Percentiles rank a stretch among this genome's conserved stretches.
phyloP scores from a whole-genome alignment of 92 coral and sea anemone genomes.

The Phenganax subtilis region DNA sequence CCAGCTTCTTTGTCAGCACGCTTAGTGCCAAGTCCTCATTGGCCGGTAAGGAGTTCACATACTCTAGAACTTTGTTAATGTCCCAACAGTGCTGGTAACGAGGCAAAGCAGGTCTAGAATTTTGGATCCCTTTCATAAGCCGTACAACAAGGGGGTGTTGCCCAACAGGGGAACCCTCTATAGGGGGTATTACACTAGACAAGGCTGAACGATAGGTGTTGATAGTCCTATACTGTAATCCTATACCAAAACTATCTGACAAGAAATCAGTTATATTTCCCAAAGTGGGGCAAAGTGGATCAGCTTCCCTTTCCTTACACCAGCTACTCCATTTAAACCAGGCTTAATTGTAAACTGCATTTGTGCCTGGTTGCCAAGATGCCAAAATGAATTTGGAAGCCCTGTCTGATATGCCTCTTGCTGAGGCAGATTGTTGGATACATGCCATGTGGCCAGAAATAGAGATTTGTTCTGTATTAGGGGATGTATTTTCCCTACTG shows the following conservation, averaged over 20 bases:
- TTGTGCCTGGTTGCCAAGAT: conserved; percentile 37
- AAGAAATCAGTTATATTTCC: background rate
- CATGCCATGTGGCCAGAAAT: conserved; percentile 42
- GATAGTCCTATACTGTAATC: background rate
- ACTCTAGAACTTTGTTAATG: background rate
- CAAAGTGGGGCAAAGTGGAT: conserved; percentile 39
- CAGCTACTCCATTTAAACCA: background rate
- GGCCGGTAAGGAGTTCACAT: no score
- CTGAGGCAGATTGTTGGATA: conserved; percentile 38
- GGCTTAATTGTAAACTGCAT: conserved; percentile 39
- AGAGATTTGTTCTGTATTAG: conserved; percentile 33
- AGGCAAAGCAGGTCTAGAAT: background rate
- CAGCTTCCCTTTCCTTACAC: conserved; percentile 14
- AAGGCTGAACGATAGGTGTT: conserved; percentile 33
- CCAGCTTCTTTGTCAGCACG: no score
- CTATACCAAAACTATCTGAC: background rate
- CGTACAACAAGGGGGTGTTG: conserved; percentile 25
- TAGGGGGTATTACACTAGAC: conserved; percentile 29
- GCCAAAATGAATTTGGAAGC: conserved; percentile 46
- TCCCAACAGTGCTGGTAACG: no score
- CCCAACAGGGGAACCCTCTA: conserved; percentile 22
- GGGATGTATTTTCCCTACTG: conserved; percentile 39
- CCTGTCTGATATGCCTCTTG: conserved; percentile 43
- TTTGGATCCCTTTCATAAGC: background rate
- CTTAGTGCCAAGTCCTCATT: no score